Evolutionary conservation across 1,140 invertebrate species (phyloP), one percentile per base, ranked within the genome.

Genomic region (Schmidtea mediterranea): DNA sequence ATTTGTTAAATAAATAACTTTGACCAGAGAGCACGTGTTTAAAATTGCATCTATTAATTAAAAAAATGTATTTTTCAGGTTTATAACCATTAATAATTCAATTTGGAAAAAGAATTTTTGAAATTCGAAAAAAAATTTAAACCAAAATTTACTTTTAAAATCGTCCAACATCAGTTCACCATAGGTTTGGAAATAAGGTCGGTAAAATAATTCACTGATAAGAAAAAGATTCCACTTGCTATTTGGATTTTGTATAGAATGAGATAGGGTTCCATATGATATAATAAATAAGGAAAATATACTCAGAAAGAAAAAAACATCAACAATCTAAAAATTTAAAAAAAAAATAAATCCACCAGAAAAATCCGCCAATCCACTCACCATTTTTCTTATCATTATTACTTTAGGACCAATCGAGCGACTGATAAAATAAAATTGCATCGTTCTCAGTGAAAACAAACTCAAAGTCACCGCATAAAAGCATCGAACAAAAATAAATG

Each of bases 361-460:
- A n/a, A n/a, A n/a, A n/a, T n/a, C n/a, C n/a, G n/a, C n/a, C n/a
- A n/a, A n/a, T n/a, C n/a, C n/a, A 52, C 53, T 52, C 52, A 63
- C 61, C 62, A 63, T 63, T 55, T 55, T 60, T 26, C 52, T 52
- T 16, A 63, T 63, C 60, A 63, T 63, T 46, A 63, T 62, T 46
- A 63, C 58, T 54, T 63, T 63, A 9, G 62, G 62, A 37, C 62
- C 62, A 50, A 63, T 57, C 37, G 60, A 56, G 48, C 61, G 59
- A 48, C 57, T 54, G 0, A 58, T 58, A 50, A 56, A 61, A 54
- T 60, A 63, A 18, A 52, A 52, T 54, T 63, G 60, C 56, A 62
- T 57, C 40, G 57, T 55, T n/a, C 62, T 46, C 15, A 63, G 49
- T 50, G 54, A 59, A 51, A 54, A 56, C 56, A 62, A 52, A 16